Conservation (phyloP, 2,888 invertebrate genomes). For the Limnephilus auricula region DNA sequence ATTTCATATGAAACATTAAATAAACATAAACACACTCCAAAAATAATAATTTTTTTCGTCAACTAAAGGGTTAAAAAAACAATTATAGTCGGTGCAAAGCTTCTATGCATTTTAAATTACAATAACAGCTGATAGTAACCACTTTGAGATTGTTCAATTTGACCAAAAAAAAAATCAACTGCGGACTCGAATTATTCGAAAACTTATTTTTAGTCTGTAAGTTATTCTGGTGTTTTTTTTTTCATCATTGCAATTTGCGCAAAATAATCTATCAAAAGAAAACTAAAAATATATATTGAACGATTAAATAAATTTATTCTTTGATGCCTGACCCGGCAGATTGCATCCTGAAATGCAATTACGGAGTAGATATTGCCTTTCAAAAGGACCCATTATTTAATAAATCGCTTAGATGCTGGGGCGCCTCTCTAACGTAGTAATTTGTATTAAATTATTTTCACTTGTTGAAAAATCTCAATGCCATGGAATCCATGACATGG, state of each 20-base stretch:
- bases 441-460: constrained; percentile 11
- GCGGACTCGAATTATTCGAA: too few species aligned
- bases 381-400: constrained; percentile 11
- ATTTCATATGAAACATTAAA: too few species aligned
- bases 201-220: too few species aligned
- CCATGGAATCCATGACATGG: not conserved
- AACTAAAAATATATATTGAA: not conserved
- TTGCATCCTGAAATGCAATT: constrained; percentile 39
- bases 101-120: too few species aligned
- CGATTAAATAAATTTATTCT: not conserved
- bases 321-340: not conserved
- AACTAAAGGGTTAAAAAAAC: too few species aligned
- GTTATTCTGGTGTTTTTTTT: not conserved
- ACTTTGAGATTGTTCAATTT: too few species aligned
- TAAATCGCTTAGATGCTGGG: not conserved
- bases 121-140: too few species aligned
- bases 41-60: too few species aligned
- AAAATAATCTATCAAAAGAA: not conserved
- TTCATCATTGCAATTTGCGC: not conserved
- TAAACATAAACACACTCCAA: too few species aligned
- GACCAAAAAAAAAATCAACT: too few species aligned
- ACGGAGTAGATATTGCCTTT: constrained; percentile 22
- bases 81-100: too few species aligned
- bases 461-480: not conserved
- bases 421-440: not conserved